Evolutionary conservation across 1,140 invertebrate species (phyloP).

Genomic region (Drosophila truncata): DNA sequence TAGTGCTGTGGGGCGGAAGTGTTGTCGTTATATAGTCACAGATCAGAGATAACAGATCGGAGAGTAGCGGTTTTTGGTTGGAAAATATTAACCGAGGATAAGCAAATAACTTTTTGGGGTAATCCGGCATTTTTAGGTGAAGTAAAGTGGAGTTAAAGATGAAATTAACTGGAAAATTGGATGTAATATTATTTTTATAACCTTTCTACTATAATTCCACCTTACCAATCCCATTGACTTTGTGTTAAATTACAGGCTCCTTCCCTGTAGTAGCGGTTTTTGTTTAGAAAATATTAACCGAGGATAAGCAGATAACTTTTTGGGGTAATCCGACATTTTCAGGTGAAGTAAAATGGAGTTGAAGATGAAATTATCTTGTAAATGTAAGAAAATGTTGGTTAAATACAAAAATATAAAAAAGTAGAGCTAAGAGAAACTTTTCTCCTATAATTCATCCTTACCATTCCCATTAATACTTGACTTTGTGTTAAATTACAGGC

Average conservation of each 20-base stretch:
- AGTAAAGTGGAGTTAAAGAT: background rate
- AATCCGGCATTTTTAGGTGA: background rate
- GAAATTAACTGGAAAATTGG: background rate
- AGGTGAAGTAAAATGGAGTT: background rate
- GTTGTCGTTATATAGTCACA: slow-evolving; percentile 36
- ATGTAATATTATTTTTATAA: too few species aligned
- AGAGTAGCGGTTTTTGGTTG: slow-evolving; percentile 1
- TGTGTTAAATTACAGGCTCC: too few species aligned
- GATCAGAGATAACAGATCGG: slow-evolving; percentile 14
- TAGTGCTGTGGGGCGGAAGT: slow-evolving; percentile 30
- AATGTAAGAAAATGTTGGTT: background rate
- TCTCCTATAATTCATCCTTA: background rate
- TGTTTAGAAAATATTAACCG: background rate
- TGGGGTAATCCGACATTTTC: background rate
- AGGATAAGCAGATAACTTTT: background rate
- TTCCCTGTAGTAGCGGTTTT: slow-evolving; percentile 12
- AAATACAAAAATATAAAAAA: background rate
- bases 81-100: background rate
- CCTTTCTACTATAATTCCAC: too few species aligned
- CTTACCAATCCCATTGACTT: too few species aligned
- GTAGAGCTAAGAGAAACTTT: too few species aligned
- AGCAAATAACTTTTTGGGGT: background rate
- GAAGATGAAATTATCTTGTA: background rate
- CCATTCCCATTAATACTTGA: background rate
- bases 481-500: slow-evolving; percentile 4